Evolutionary conservation across 1,140 invertebrate genomes (phyloP).

Genomic region (Neuroterus valhalla): DNA sequence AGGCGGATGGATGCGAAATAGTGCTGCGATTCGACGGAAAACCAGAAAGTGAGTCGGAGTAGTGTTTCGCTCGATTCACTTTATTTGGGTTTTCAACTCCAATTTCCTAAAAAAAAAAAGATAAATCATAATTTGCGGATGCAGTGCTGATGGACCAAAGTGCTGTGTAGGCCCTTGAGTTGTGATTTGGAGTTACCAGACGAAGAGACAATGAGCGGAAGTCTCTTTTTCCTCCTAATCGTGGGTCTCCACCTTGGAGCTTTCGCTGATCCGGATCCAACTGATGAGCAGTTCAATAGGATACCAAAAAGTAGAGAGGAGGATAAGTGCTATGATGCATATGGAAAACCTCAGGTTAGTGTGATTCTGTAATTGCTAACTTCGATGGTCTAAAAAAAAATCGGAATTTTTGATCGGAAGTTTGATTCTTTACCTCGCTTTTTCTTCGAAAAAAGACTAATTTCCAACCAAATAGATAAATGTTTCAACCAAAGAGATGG

Average conservation of each 20-base stretch:
- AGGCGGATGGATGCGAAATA: too few relatives aligned
- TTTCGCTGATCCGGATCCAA: slow-evolving; percentile 63
- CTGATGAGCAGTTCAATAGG: slow-evolving; percentile 60
- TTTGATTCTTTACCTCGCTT: too few relatives aligned
- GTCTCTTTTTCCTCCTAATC: slow-evolving; percentile 38
- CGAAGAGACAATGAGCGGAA: slow-evolving; percentile 46
- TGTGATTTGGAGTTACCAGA: background rate
- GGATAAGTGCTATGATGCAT: slow-evolving; percentile 70
- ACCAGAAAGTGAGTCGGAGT: slow-evolving; percentile 14
- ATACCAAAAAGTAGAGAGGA: slow-evolving; percentile 61
- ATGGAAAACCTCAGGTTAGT: slow-evolving; percentile 67
- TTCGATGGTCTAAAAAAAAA: too few relatives aligned
- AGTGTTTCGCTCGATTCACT: background rate
- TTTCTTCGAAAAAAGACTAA: too few relatives aligned
- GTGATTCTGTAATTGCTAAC: background rate
- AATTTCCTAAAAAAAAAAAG: too few relatives aligned
- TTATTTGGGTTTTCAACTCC: too few relatives aligned
- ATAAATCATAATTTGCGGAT: too few relatives aligned
- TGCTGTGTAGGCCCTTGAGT: too few relatives aligned
- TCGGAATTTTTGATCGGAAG: too few relatives aligned
- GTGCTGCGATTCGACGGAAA: background rate
- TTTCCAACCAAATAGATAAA: too few relatives aligned
- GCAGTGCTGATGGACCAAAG: too few relatives aligned
- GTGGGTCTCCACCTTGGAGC: slow-evolving; percentile 39
- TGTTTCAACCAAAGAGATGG: too few relatives aligned